Evolutionary conservation across 2,888 invertebrate species (phyloP).

Genomic region (Lepidonotus clava): DNA sequence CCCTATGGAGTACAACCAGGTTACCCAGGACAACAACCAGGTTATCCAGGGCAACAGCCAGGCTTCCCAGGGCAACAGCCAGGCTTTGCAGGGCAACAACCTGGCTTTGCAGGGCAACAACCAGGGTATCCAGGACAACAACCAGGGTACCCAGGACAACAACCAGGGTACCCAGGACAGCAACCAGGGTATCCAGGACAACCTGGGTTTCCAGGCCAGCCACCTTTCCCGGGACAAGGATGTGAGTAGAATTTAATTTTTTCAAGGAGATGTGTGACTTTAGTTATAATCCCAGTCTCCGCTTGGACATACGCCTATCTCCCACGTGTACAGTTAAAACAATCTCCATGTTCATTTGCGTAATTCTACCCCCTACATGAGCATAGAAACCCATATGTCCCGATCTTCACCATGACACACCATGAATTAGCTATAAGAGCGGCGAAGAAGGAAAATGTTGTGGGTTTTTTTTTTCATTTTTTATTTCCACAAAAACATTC

Average conservation of each 20-base stretch:
- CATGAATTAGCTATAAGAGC: no score
- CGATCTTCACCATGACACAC: no score
- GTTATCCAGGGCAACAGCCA: not conserved
- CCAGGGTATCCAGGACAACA: not conserved
- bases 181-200: slow-evolving; percentile 9
- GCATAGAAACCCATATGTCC: no score
- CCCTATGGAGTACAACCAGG: not conserved
- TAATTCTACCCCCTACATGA: no score
- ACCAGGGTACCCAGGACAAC: slow-evolving; percentile 11
- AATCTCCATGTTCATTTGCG: no score
- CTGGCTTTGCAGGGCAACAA: not conserved
- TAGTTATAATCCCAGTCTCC: no score
- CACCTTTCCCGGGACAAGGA: not conserved
- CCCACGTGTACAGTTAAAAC: no score
- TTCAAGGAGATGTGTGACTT: no score
- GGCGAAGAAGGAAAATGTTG: no score
- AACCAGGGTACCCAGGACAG: slow-evolving; percentile 9
- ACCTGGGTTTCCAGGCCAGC: not conserved
- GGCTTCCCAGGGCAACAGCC: not conserved
- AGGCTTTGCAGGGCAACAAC: not conserved
- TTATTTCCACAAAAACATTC: no score
- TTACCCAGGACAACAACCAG: slow-evolving; percentile 1
- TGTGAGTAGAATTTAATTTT: not conserved
- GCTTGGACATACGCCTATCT: no score
- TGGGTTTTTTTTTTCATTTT: no score